A percentile compares a stretch with the other conserved stretches of the same genome.
phyloP scores from a whole-genome alignment of 2,113 vertebrate genomes.

The Elanoides forficatus region DNA sequence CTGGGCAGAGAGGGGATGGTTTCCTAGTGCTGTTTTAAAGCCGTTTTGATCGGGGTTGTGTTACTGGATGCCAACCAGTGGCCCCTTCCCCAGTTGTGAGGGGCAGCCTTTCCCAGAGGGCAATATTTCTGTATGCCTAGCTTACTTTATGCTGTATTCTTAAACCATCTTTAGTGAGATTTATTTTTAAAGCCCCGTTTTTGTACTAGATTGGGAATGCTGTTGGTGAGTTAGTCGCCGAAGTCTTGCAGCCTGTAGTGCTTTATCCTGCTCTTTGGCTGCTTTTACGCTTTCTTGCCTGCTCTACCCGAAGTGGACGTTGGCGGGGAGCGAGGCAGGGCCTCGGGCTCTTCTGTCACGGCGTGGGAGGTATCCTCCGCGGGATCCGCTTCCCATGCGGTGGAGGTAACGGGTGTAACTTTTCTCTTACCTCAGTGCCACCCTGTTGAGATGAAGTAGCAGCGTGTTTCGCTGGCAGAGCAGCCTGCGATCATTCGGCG shows the following conservation, averaged over 20 bases:
- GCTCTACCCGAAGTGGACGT: neutral
- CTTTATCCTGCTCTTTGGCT: neutral
- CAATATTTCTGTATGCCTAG: neutral
- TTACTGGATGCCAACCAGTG: neutral
- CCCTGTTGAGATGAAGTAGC: neutral
- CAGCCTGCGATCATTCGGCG: neutral
- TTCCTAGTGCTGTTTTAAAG: neutral
- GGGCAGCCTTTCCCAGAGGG: neutral
- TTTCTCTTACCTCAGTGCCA: neutral
- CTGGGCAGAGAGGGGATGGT: neutral
- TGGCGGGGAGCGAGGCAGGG: neutral
- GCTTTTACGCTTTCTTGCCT: neutral
- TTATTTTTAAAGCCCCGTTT: neutral
- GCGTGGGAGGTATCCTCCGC: fast-evolving
- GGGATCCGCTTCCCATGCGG: fast-evolving
- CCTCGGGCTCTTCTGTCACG: neutral
- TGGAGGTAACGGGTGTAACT: neutral
- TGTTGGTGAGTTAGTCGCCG: neutral
- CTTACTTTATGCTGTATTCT: neutral
- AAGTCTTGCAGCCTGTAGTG: neutral
- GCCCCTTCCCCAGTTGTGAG: neutral
- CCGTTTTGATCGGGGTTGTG: fast-evolving
- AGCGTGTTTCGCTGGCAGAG: neutral
- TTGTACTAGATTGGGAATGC: neutral
- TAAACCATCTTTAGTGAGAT: neutral